A percentile compares a stretch with the other conserved stretches of the same genome.
Conservation (phyloP, 2,888 invertebrate species). For the Himalopsyche tibetana region DNA sequence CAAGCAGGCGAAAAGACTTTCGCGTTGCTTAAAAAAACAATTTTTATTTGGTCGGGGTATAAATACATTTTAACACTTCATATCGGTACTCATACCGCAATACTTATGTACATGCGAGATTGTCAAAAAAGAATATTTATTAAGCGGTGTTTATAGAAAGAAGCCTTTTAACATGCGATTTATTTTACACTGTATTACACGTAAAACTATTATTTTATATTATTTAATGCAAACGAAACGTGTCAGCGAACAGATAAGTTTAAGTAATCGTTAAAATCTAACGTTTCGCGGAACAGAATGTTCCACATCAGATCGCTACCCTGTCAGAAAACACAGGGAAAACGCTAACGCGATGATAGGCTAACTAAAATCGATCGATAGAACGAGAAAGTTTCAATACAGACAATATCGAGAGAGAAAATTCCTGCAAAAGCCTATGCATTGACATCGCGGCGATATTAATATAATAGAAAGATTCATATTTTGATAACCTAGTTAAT, state of each 20-base stretch:
- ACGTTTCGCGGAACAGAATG: constrained; percentile 47
- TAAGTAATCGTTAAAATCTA: constrained; percentile 58
- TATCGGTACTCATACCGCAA: constrained; percentile 58
- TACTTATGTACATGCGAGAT: constrained; percentile 65
- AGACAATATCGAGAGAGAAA: constrained; percentile 62
- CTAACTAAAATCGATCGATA: constrained; percentile 39
- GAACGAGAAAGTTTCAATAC: constrained; percentile 54
- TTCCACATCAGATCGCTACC: constrained; percentile 5
- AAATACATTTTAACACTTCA: constrained; percentile 56
- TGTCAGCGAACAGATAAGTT: constrained; percentile 55
- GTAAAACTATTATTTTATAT: constrained; percentile 55
- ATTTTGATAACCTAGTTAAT: constrained; percentile 63
- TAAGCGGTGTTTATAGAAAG: constrained; percentile 59
- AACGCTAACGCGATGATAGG: constrained; percentile 19
- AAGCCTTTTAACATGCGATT: constrained; percentile 63
- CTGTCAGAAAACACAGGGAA: background rate
- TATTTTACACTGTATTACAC: constrained; percentile 62
- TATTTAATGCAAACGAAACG: constrained; percentile 54
- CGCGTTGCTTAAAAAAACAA: constrained; percentile 43
- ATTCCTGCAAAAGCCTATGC: constrained; percentile 63
- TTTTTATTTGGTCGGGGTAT: constrained; percentile 62
- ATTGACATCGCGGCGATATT: constrained; percentile 65
- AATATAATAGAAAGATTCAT: constrained; percentile 60
- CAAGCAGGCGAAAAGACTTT: constrained; percentile 21
- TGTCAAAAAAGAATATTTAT: constrained; percentile 62